phyloP scores from a whole-genome alignment of 2,113 vertebrate species.

The Illadopsis cleaveri region DNA sequence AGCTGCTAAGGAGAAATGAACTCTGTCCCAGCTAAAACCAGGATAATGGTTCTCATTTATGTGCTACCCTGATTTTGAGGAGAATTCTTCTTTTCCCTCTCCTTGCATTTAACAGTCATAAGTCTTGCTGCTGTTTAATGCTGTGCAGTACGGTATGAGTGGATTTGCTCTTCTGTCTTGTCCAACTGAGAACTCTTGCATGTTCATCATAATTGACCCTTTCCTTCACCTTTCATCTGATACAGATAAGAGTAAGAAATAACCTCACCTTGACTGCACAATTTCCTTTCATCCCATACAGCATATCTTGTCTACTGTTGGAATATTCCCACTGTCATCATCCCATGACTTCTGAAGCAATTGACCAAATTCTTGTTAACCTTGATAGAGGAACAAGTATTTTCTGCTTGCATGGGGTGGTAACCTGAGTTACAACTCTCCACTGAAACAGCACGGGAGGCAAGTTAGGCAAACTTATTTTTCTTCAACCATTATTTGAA shows the following conservation, averaged over 20 bases:
- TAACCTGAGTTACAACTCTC: neutral
- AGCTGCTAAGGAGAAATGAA: neutral
- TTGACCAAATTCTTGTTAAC: neutral
- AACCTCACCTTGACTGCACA: neutral
- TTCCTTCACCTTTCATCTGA: neutral
- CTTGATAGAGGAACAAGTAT: neutral
- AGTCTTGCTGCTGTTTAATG: neutral
- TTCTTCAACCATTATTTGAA: neutral
- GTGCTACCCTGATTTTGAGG: neutral
- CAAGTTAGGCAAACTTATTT: neutral
- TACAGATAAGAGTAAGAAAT: neutral
- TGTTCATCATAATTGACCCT: neutral
- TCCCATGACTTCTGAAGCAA: neutral
- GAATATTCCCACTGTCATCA: neutral
- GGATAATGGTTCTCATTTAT: neutral
- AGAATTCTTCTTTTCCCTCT: neutral
- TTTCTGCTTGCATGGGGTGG: neutral
- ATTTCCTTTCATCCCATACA: neutral
- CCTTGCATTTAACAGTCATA: neutral
- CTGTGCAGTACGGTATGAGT: neutral
- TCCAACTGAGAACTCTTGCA: neutral
- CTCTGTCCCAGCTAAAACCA: neutral
- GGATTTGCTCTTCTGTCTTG: neutral
- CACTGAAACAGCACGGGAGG: neutral
- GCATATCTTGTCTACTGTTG: neutral